Percentiles rank a stretch among this genome's conserved stretches.
Evolutionary conservation across 2,113 vertebrate genomes (phyloP).

Genomic region (Capreolus pygargus): DNA sequence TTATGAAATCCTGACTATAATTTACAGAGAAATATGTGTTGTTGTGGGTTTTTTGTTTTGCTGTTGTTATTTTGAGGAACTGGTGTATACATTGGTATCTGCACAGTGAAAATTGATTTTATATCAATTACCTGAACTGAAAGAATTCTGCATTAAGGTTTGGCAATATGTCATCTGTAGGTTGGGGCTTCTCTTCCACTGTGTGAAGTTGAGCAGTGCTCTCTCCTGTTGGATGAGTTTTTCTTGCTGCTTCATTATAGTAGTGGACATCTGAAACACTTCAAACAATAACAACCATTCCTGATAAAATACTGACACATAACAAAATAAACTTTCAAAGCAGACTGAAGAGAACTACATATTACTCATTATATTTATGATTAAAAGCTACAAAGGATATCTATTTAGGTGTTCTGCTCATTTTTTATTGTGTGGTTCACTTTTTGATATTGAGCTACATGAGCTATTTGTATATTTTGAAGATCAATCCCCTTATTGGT

Average conservation of each 20-base stretch:
- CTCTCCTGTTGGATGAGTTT: conserved; percentile 24
- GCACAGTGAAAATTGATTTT: neutral
- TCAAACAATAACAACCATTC: neutral
- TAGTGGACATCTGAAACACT: conserved; percentile 51
- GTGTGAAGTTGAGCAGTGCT: neutral
- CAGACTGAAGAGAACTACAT: neutral
- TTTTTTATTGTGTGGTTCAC: accelerated
- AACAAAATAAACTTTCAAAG: neutral
- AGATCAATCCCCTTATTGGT: neutral
- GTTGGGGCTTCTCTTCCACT: neutral
- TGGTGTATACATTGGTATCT: neutral
- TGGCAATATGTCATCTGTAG: conserved; percentile 19
- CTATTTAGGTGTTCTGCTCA: neutral
- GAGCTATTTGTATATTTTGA: neutral
- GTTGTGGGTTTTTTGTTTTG: neutral
- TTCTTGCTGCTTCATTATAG: conserved; percentile 47
- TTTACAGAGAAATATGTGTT: neutral
- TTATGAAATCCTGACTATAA: neutral
- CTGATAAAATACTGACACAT: neutral
- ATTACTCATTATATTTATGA: neutral
- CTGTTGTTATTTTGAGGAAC: neutral
- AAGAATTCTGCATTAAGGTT: neutral
- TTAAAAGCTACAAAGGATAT: neutral
- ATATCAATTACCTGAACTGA: conserved; percentile 13
- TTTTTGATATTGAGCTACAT: neutral